phyloP scores from a whole-genome alignment of 2,888 invertebrate species.

The Trichopria drosophilae region DNA sequence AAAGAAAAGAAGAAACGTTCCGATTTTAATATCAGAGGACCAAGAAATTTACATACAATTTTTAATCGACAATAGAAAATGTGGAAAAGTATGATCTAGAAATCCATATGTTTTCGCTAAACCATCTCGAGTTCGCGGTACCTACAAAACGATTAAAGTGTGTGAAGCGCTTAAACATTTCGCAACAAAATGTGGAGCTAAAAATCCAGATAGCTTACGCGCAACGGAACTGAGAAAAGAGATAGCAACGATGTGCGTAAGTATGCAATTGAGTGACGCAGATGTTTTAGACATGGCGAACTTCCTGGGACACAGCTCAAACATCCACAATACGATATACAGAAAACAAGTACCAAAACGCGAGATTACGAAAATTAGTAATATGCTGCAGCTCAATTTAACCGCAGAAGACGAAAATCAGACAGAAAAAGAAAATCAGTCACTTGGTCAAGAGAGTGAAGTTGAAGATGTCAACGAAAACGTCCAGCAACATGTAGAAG shows the following conservation, averaged over 20 bases:
- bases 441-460: too few relatives aligned
- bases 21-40: background rate
- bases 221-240: conserved; percentile 2
- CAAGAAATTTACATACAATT: background rate
- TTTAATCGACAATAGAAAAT: background rate
- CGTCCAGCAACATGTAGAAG: too few relatives aligned
- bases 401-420: too few relatives aligned
- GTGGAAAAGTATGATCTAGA: background rate
- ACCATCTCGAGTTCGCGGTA: background rate
- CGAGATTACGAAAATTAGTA: background rate
- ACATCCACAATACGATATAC: conserved; percentile 1
- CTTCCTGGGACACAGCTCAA: background rate
- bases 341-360: background rate
- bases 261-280: background rate
- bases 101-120: background rate
- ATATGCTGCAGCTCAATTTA: background rate
- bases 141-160: conserved; percentile 1
- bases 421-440: too few relatives aligned
- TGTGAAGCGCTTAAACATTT: background rate
- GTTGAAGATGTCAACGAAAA: too few relatives aligned
- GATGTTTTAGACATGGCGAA: conserved; percentile 1
- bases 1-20: too few relatives aligned
- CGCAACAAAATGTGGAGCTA: conserved; percentile 1
- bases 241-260: conserved; percentile 3
- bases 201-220: background rate